phyloP scores from a whole-genome alignment of 2,888 invertebrate species.

The Synergus umbraculus region DNA sequence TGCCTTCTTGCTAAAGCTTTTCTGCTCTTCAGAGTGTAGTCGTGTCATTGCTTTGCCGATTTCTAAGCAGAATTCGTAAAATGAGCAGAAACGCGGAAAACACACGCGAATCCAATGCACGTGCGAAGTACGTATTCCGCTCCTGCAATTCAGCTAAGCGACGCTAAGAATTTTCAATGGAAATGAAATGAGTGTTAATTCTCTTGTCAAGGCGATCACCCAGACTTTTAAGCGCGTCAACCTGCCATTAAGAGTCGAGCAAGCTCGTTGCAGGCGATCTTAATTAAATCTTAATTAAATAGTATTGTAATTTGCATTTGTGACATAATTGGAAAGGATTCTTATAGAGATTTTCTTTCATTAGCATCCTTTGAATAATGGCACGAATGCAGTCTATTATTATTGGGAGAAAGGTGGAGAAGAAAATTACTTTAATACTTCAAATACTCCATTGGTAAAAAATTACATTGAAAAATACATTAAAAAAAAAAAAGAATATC shows the following conservation, averaged over 20 bases:
- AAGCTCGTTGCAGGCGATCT: neutral
- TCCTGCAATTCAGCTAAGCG: constrained; percentile 53
- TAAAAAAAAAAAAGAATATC: too few species aligned
- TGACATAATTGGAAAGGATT: constrained; percentile 34
- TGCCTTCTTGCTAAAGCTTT: constrained; percentile 49
- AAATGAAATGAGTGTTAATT: constrained; percentile 49
- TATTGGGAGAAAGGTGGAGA: neutral
- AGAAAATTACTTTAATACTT: neutral
- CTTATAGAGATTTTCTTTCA: constrained; percentile 27
- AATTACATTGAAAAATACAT: neutral
- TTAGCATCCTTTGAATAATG: constrained; percentile 28
- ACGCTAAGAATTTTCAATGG: constrained; percentile 46
- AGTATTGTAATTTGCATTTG: constrained; percentile 39
- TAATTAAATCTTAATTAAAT: constrained; percentile 36
- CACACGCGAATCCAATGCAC: constrained; percentile 64
- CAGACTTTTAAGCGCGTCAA: constrained; percentile 36
- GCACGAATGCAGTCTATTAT: constrained; percentile 12
- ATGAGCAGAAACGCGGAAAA: constrained; percentile 66
- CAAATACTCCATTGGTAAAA: neutral
- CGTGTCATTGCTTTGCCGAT: constrained; percentile 66
- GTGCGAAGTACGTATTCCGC: constrained; percentile 60
- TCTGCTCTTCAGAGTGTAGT: constrained; percentile 58
- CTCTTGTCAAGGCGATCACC: constrained; percentile 29
- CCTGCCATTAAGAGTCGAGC: constrained; percentile 21
- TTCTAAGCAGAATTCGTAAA: constrained; percentile 61